Conservation (phyloP, 2,113 vertebrate genomes). For the Halichoerus grypus region DNA sequence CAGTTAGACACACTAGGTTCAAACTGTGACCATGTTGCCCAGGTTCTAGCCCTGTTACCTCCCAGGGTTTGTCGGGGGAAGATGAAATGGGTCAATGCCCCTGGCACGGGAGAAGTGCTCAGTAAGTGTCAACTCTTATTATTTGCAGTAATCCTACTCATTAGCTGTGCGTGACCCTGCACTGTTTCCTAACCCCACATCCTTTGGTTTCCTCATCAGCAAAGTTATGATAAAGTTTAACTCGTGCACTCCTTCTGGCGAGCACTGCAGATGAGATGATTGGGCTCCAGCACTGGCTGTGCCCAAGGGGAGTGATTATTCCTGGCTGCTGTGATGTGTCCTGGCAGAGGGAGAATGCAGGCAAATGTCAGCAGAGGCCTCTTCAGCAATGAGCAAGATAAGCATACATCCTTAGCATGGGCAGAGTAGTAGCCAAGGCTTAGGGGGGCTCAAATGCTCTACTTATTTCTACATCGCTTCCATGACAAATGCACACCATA, state of each 20-base stretch:
- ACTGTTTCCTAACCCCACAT: background rate
- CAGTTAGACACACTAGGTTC: background rate
- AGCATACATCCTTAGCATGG: background rate
- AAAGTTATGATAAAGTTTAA: background rate
- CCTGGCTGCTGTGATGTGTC: background rate
- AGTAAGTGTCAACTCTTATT: background rate
- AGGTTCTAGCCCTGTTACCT: background rate
- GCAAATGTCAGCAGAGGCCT: background rate
- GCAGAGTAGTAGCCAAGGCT: background rate
- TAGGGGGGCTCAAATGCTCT: background rate
- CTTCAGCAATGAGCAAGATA: background rate
- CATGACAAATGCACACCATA: background rate
- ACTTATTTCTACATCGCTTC: background rate
- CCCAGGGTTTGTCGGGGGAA: background rate
- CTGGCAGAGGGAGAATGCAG: background rate
- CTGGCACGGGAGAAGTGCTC: background rate
- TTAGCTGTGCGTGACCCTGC: background rate
- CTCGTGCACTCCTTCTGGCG: background rate
- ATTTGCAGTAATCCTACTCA: background rate
- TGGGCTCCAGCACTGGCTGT: fast-evolving
- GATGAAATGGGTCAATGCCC: background rate
- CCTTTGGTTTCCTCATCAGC: background rate
- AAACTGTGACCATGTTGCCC: background rate
- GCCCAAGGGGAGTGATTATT: background rate
- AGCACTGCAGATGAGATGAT: background rate